Evolutionary conservation across 1,140 invertebrate genomes (phyloP).

Genomic region (Ceratoteleas bidentatus): DNA sequence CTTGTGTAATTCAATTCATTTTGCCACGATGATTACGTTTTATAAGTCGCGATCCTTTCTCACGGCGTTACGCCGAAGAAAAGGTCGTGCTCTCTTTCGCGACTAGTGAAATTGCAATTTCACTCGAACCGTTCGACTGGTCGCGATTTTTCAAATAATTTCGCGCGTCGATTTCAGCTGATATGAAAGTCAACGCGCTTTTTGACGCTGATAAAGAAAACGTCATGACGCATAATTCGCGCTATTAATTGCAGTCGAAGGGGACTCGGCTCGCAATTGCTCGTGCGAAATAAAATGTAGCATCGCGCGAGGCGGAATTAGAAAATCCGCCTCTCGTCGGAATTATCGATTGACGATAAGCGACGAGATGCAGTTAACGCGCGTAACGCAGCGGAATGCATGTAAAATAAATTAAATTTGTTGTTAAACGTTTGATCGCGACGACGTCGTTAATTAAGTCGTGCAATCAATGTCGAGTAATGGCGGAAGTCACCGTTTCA

Average conservation of each 20-base stretch:
- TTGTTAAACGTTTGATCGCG: no score
- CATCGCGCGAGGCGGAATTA: no score
- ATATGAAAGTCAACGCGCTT: slow-evolving; percentile 29
- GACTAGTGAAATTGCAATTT: slow-evolving; percentile 67
- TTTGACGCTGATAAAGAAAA: slow-evolving; percentile 34
- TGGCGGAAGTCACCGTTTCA: no score
- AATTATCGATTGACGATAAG: no score
- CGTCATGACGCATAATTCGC: slow-evolving; percentile 13
- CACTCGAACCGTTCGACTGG: slow-evolving; percentile 53
- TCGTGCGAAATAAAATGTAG: not conserved
- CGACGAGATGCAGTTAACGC: no score
- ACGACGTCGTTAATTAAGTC: no score
- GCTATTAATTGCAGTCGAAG: slow-evolving; percentile 7
- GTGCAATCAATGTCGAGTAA: no score
- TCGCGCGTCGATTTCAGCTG: slow-evolving; percentile 30
- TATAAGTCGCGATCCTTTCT: slow-evolving; percentile 37
- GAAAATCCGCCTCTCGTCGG: no score
- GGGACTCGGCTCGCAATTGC: not conserved
- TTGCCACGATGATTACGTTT: slow-evolving; percentile 21
- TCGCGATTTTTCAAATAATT: slow-evolving; percentile 54
- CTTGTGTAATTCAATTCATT: no score
- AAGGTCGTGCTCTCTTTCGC: slow-evolving; percentile 63
- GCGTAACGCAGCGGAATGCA: no score
- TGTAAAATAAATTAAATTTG: no score
- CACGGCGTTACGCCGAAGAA: slow-evolving; percentile 52